Percentiles rank a stretch among this genome's conserved stretches.
These are phyloP conservation scores for Thumatha senex DNA, from an alignment of 2,888 invertebrate species.

Conservation along the genomic window DNA sequence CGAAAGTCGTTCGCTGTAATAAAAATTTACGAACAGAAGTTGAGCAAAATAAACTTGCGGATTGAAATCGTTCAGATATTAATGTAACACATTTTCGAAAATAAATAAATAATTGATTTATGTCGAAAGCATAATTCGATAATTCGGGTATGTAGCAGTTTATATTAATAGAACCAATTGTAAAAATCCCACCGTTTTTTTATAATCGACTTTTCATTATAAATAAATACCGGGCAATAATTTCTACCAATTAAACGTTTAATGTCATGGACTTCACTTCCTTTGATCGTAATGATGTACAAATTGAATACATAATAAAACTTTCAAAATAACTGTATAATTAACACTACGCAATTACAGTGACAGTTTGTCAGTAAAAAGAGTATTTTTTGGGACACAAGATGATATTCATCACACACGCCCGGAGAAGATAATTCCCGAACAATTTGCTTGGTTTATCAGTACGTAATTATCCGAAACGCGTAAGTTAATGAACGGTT, in stretches of 20 bases:
- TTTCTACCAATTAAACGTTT: constrained; percentile 41
- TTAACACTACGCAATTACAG: constrained; percentile 54
- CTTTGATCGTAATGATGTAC: constrained; percentile 40
- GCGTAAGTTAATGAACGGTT: constrained; percentile 76
- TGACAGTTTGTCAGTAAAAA: constrained; percentile 52
- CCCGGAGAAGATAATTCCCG: constrained; percentile 67
- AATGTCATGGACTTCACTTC: constrained; percentile 39
- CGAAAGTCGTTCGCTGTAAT: constrained; percentile 23
- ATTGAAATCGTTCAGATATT: constrained; percentile 30
- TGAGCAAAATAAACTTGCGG: constrained; percentile 29
- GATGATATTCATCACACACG: constrained; percentile 69
- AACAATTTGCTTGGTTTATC: constrained; percentile 81
- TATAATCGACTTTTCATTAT: too few relatives aligned
- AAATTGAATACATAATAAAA: constrained; percentile 54
- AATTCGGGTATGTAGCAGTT: too few relatives aligned
- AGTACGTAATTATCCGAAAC: constrained; percentile 79
- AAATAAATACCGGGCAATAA: constrained; percentile 34
- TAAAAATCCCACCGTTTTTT: not conserved
- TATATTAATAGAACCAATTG: constrained; percentile 6
- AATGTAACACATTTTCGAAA: constrained; percentile 25
- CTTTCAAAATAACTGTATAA: constrained; percentile 52
- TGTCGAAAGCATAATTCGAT: not conserved
- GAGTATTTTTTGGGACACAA: constrained; percentile 53
- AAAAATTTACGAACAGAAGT: constrained; percentile 33
- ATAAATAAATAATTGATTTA: constrained; percentile 26